These are phyloP conservation scores for Pempheris klunzingeri DNA, from an alignment of 2,797 vertebrate species.

Conservation along the genomic window DNA sequence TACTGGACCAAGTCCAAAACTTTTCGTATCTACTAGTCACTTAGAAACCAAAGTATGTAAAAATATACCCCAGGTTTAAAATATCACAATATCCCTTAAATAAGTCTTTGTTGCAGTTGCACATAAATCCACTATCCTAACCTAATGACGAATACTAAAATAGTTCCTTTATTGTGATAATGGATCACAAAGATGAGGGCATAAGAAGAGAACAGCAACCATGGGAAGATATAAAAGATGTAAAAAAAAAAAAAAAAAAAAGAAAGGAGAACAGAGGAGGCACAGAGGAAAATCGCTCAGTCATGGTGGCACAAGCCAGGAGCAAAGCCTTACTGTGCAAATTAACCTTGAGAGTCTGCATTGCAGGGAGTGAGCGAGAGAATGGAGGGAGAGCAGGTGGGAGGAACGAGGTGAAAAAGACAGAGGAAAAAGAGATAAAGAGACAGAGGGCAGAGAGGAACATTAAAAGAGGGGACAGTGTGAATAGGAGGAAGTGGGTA, in stretches of 20 bases:
- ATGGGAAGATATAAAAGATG: constrained; percentile 34
- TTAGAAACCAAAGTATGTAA: too few species aligned
- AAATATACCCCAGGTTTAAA: too few species aligned
- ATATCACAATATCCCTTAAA: too few species aligned
- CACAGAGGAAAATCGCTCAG: constrained; percentile 67
- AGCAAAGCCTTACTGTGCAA: constrained; percentile 81
- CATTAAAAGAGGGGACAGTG: constrained; percentile 9
- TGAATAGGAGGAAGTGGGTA: constrained; percentile 14
- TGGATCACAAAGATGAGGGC: background rate
- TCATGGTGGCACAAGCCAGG: constrained; percentile 69
- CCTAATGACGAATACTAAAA: background rate
- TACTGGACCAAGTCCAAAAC: too few species aligned
- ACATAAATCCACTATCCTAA: background rate
- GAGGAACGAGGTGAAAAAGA: constrained; percentile 38
- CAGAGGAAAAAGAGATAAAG: constrained; percentile 50
- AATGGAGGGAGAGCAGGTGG: constrained; percentile 45
- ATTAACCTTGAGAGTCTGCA: constrained; percentile 87
- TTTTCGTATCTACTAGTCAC: too few species aligned
- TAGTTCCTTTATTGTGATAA: background rate
- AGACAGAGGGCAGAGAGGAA: constrained; percentile 34
- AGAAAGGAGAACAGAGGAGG: constrained; percentile 44
- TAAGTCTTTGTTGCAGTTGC: background rate
- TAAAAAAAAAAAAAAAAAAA: constrained; percentile 33
- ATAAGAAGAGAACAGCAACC: constrained; percentile 1
- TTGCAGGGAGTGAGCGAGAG: constrained; percentile 72